A percentile compares a stretch with the other conserved stretches of the same genome.
Conservation (phyloP, 2,797 vertebrate species). For the Nyctibius grandis region DNA sequence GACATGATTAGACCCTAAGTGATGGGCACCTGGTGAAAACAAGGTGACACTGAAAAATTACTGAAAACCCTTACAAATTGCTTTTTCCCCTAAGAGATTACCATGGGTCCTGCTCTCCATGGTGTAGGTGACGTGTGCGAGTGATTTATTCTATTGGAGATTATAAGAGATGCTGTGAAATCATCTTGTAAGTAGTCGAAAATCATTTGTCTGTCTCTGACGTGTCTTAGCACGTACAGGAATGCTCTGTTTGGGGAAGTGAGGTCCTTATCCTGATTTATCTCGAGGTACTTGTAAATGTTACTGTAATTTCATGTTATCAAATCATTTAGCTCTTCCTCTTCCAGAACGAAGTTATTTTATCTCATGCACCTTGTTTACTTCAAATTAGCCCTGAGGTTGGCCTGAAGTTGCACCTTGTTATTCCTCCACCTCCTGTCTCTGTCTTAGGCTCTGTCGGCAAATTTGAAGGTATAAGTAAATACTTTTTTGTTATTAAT, state of each 20-base stretch:
- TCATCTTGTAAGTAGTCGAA: constrained; percentile 2
- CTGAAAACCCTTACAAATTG: background rate
- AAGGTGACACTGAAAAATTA: background rate
- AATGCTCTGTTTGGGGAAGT: constrained; percentile 53
- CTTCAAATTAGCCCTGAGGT: constrained; percentile 61
- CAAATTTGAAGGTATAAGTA: constrained; percentile 35
- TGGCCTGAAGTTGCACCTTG: constrained; percentile 56
- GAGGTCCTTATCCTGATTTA: constrained; percentile 47
- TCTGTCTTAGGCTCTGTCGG: constrained; percentile 5
- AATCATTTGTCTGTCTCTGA: constrained; percentile 20
- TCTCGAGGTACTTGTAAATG: constrained; percentile 35
- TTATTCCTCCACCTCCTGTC: constrained; percentile 47
- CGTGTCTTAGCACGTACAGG: constrained; percentile 3
- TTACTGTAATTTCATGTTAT: constrained; percentile 51
- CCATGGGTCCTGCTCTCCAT: background rate
- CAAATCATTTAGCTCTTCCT: constrained; percentile 52
- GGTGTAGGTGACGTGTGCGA: background rate
- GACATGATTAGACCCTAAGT: background rate
- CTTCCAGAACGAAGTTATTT: constrained; percentile 47
- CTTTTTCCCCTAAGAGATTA: background rate
- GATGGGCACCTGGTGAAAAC: background rate
- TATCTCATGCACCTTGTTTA: constrained; percentile 64
- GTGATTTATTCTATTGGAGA: background rate
- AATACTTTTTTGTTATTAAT: constrained; percentile 55
- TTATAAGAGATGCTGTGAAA: constrained; percentile 15